These are phyloP conservation scores for Lutjanus erythropterus DNA, from an alignment of 2,113 vertebrate genomes.

Conservation along the genomic window DNA sequence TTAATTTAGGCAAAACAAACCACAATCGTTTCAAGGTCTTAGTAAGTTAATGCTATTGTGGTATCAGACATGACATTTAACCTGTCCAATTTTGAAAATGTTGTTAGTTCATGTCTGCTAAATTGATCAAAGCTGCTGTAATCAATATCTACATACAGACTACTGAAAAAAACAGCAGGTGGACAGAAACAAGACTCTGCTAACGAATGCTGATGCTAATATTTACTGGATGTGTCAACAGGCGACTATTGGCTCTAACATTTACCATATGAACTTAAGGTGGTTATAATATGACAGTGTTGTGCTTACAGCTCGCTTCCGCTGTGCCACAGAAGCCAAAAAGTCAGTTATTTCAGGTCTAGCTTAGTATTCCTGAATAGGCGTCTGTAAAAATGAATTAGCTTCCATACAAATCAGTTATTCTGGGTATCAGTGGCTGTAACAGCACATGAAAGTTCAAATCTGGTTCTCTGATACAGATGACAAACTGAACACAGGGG, in stretches of 20 bases:
- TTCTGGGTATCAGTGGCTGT: not conserved
- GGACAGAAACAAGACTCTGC: not conserved
- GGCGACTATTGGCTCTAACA: not conserved
- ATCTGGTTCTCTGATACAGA: not conserved
- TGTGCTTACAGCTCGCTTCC: not conserved
- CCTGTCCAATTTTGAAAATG: not conserved
- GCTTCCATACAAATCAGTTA: not conserved
- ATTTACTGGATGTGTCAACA: not conserved
- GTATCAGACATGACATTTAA: not conserved
- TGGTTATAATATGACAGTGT: not conserved
- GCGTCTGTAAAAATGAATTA: not conserved
- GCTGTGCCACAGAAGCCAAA: not conserved
- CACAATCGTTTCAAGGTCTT: not conserved
- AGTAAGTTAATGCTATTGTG: not conserved
- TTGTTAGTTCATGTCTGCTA: not conserved
- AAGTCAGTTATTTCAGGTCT: not conserved
- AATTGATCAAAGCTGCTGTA: not conserved
- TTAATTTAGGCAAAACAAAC: not conserved
- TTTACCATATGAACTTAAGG: not conserved
- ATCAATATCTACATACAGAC: not conserved
- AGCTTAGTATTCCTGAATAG: not conserved
- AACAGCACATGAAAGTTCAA: not conserved
- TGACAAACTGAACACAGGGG: conserved; percentile 2
- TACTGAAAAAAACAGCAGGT: not conserved
- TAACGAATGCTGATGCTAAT: not conserved